A percentile compares a stretch with the other conserved stretches of the same genome.
Conservation (phyloP, 2,888 invertebrate species). For the Macrosiphum euphorbiae region DNA sequence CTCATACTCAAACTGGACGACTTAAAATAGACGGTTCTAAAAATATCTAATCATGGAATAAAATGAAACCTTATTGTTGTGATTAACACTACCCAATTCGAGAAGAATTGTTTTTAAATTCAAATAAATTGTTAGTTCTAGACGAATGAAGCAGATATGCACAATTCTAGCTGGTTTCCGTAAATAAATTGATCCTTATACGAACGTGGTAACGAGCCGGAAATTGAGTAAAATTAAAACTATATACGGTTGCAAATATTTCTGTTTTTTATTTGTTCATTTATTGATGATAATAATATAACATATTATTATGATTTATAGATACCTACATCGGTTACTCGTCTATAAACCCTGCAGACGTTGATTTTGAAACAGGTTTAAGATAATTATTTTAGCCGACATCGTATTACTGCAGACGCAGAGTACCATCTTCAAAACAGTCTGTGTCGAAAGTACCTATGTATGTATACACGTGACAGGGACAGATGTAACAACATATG, state of each 20-base stretch:
- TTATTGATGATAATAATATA: neutral
- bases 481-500: neutral
- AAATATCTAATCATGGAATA: neutral
- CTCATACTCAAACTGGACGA: no score
- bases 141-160: neutral
- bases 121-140: neutral
- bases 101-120: neutral
- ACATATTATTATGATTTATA: slow-evolving; percentile 7
- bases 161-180: no score
- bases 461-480: neutral
- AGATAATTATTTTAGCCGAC: neutral
- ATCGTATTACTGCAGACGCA: neutral
- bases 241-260: neutral
- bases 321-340: neutral
- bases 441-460: neutral
- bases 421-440: neutral
- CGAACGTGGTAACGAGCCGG: neutral
- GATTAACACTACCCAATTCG: neutral
- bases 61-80: neutral
- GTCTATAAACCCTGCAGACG: neutral
- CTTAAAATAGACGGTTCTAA: neutral
- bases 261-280: neutral
- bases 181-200: neutral
- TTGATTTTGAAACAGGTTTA: neutral
- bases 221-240: neutral